Conservation (phyloP, 2,888 invertebrate genomes). For the Antheraea assamensis region DNA sequence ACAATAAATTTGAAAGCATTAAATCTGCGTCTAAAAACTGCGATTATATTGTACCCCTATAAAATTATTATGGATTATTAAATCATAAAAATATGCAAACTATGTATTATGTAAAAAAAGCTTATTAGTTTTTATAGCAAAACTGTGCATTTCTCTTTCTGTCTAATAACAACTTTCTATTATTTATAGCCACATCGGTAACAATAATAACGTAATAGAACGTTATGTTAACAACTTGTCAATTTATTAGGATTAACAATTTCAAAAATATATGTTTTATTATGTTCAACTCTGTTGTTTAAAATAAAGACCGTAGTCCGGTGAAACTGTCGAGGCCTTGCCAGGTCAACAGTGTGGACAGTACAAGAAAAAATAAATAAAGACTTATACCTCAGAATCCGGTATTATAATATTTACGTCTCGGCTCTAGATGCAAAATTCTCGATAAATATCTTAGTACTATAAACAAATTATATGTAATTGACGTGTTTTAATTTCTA, state of each 20-base stretch:
- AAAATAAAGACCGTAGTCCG: not conserved
- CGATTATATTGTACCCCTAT: not conserved
- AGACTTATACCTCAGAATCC: no score
- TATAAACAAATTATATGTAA: not conserved
- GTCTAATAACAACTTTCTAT: not conserved
- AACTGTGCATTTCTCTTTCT: slow-evolving; percentile 2
- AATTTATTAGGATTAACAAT: not conserved
- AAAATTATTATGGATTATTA: not conserved
- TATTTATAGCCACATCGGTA: not conserved
- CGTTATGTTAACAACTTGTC: not conserved
- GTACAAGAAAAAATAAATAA: no score
- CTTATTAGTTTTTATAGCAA: not conserved
- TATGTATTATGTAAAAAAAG: not conserved
- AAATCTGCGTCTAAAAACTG: not conserved
- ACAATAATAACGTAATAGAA: not conserved
- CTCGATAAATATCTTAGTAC: not conserved
- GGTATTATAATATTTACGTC: not conserved
- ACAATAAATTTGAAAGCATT: not conserved
- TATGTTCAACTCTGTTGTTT: not conserved
- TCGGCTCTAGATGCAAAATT: not conserved
- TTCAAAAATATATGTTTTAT: not conserved
- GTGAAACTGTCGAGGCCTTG: no score
- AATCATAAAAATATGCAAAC: slow-evolving; percentile 5
- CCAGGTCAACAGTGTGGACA: no score
- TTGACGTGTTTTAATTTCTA: not conserved